Percentiles rank a stretch among this genome's conserved stretches.
phyloP scores from a whole-genome alignment of 2,797 vertebrate species.

The Coregonus suidteri region DNA sequence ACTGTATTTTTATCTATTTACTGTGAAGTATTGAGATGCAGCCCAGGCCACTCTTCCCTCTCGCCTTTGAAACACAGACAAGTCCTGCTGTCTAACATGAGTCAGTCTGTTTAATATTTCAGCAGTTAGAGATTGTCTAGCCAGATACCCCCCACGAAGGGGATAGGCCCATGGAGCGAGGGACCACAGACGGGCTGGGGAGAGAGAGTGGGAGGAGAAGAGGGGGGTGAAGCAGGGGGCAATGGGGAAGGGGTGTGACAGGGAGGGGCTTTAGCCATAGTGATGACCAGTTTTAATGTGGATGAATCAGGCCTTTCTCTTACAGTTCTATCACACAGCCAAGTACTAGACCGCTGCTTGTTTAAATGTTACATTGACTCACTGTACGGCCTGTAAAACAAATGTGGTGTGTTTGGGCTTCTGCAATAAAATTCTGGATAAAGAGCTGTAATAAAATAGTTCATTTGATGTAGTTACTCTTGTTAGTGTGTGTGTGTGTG shows the following conservation, averaged over 20 bases:
- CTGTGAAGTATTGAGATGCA: not conserved
- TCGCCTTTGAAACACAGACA: not conserved
- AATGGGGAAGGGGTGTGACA: not conserved
- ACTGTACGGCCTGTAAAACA: constrained; percentile 23
- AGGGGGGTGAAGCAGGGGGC: not conserved
- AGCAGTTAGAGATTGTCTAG: constrained; percentile 27
- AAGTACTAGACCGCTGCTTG: constrained; percentile 27
- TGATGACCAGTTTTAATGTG: not conserved
- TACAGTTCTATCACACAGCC: constrained; percentile 39
- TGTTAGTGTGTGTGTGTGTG: not conserved
- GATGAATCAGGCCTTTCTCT: constrained; percentile 44
- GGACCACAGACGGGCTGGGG: constrained; percentile 24
- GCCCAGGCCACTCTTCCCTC: not conserved
- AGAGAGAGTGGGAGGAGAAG: constrained; percentile 3
- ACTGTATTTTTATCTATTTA: not conserved
- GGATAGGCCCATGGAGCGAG: not conserved
- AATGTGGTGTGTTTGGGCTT: constrained; percentile 23
- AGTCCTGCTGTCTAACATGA: constrained; percentile 42
- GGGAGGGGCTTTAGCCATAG: constrained; percentile 7
- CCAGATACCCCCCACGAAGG: constrained; percentile 33
- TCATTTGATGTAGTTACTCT: constrained; percentile 3
- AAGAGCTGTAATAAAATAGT: constrained; percentile 23
- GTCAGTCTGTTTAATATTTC: constrained; percentile 56
- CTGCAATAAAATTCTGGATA: constrained; percentile 44
- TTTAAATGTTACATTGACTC: constrained; percentile 25